Evolutionary conservation across 2,113 vertebrate genomes (phyloP).

Genomic region (Lampris incognitus): DNA sequence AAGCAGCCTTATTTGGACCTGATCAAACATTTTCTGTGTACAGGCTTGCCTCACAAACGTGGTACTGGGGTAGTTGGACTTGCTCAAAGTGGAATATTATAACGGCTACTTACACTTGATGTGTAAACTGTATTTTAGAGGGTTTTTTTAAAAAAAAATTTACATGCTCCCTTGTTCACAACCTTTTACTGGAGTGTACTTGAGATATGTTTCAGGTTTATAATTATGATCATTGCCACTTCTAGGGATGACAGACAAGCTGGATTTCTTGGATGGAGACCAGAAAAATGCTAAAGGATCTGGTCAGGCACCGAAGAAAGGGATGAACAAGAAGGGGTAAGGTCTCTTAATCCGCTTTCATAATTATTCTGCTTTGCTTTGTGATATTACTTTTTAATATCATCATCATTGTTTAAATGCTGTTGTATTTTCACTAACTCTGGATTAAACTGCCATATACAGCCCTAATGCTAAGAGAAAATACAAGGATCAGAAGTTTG

Average conservation of each 20-base stretch:
- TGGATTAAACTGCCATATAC: slow-evolving; percentile 3
- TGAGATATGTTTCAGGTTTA: not conserved
- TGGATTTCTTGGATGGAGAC: slow-evolving; percentile 96
- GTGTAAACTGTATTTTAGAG: too few relatives aligned
- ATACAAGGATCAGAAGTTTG: slow-evolving; percentile 95
- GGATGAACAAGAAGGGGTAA: slow-evolving; percentile 72
- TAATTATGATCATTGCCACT: not conserved
- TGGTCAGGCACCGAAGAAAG: slow-evolving; percentile 61
- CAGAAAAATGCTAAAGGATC: slow-evolving; percentile 78
- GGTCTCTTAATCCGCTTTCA: not conserved
- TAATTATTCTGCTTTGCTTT: too few relatives aligned
- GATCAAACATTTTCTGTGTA: too few relatives aligned
- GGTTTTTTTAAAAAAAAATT: too few relatives aligned
- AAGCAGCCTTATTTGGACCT: too few relatives aligned
- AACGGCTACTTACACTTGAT: too few relatives aligned
- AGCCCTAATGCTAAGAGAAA: slow-evolving; percentile 92
- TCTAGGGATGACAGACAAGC: slow-evolving; percentile 94
- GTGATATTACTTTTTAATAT: not conserved
- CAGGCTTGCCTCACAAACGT: too few relatives aligned
- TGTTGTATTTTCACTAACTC: not conserved
- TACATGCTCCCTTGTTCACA: too few relatives aligned
- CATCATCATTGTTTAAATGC: not conserved
- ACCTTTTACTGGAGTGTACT: not conserved
- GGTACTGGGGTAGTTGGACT: too few relatives aligned
- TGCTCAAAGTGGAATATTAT: too few relatives aligned